Evolutionary conservation across 2,797 vertebrate species (phyloP), one percentile per base, ranked within the genome.

Genomic region (Myripristis jacobus): DNA sequence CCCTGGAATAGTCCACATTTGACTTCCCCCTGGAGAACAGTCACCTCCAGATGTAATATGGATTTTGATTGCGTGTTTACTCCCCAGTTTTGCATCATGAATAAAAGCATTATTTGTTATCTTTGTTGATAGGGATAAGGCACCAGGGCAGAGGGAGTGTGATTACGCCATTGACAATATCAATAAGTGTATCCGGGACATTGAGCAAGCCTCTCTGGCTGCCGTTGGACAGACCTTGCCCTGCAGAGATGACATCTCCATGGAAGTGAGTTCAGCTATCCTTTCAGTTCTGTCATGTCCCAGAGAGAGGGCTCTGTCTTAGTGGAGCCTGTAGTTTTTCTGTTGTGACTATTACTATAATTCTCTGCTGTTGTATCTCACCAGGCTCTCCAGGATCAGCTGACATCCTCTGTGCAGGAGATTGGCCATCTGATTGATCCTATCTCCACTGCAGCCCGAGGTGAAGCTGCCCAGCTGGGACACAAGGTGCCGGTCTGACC

Each of bases 351-450:
- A 80, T 66, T 38, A 48, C 68, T 15, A 15, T 73, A 77, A 86
- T 83, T 66, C 36, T 73, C 53, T 84, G 60, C 62, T 41, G 18
- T 48, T 80, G 46, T 81, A 71, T 84, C 79, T 55, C 80, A 27
- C 78, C 81, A 99, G 98, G 97, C 97, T 63, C 88, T 99, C 8
- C 98, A 99, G 89, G 97, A 99, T 51, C 98, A 99, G 92, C 93
- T 99, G 88, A 98, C 97, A 5, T 98, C 97, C 0, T 97, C 96
- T 0, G 97, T 99, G 51, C 97, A 99, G 84, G 98, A 99, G 87
- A 98, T 99, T 3, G 97, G 97, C 7, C 96, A 99, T 77, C 96
- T 99, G 52, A 97, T 99, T 1, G 97, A 99, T 89, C 98, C 98
- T 24, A 96, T 98, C 53, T 95, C 95, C 65, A 98, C 96, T 0